Evolutionary conservation across 2,888 invertebrate species (phyloP).

Genomic region (Axea sp.): DNA sequence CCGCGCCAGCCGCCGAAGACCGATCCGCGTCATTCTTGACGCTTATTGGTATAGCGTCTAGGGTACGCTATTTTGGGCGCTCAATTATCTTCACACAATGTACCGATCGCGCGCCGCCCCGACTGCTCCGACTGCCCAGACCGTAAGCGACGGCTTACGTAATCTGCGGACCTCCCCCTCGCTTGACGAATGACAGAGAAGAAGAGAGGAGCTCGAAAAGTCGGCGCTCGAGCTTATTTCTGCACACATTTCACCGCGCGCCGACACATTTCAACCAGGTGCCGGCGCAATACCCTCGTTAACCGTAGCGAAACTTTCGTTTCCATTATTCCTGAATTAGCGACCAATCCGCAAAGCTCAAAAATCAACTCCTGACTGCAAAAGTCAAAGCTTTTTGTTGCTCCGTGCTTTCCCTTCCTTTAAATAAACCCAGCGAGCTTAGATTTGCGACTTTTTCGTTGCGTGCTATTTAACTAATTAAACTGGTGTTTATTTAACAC

Average conservation of each 20-base stretch:
- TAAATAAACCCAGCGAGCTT: too few species aligned
- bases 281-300: slow-evolving; percentile 35
- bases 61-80: slow-evolving; percentile 65
- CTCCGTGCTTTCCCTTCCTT: too few species aligned
- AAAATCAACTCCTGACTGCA: too few species aligned
- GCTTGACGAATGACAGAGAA: slow-evolving; percentile 73
- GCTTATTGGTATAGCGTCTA: slow-evolving; percentile 55
- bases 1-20: slow-evolving; percentile 43
- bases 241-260: slow-evolving; percentile 35
- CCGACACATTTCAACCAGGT: slow-evolving; percentile 49
- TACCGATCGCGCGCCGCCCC: slow-evolving; percentile 60
- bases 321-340: slow-evolving; percentile 44
- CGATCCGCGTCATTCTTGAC: slow-evolving; percentile 60
- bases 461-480: too few species aligned
- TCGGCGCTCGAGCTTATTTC: slow-evolving; percentile 60
- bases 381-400: too few species aligned
- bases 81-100: slow-evolving; percentile 66
- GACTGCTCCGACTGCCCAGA: slow-evolving; percentile 43
- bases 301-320: slow-evolving; percentile 25
- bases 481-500: too few species aligned
- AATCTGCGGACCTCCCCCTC: slow-evolving; percentile 71
- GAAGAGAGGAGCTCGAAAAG: slow-evolving; percentile 60
- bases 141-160: slow-evolving; percentile 67
- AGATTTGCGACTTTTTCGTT: too few species aligned
- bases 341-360: slow-evolving; percentile 32